phyloP scores from a whole-genome alignment of 2,888 invertebrate species.

The Chironomus tentans region DNA sequence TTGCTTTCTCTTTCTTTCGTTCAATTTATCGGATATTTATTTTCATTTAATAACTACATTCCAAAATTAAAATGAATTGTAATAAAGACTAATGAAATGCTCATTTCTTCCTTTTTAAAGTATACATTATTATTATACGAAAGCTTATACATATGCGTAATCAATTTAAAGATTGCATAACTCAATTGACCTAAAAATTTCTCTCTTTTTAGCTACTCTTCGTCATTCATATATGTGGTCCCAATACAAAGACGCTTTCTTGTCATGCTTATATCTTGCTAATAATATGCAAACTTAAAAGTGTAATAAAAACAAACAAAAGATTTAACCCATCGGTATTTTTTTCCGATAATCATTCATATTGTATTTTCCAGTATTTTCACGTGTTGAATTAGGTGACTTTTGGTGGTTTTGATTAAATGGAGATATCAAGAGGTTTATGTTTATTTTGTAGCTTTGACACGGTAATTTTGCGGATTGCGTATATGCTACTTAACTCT shows the following conservation, averaged over 20 bases:
- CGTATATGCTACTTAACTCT: too few species aligned
- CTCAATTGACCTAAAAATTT: background rate
- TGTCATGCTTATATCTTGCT: background rate
- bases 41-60: background rate
- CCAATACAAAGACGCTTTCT: background rate
- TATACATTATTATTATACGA: too few species aligned
- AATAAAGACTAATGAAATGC: background rate
- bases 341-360: too few species aligned
- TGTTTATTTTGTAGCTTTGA: too few species aligned
- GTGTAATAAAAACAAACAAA: too few species aligned
- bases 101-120: background rate
- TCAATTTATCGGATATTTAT: background rate
- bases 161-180: background rate
- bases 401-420: too few species aligned
- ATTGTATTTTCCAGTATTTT: too few species aligned
- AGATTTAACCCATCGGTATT: too few species aligned
- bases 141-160: background rate
- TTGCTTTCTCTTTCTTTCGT: conserved; percentile 1
- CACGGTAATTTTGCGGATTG: too few species aligned
- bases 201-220: background rate
- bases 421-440: too few species aligned
- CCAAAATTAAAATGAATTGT: background rate
- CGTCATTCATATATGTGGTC: background rate
- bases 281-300: background rate
- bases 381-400: too few species aligned